Percentiles rank a stretch among this genome's conserved stretches.
Evolutionary conservation across 2,113 vertebrate species (phyloP).

Genomic region (Microtus pennsylvanicus): DNA sequence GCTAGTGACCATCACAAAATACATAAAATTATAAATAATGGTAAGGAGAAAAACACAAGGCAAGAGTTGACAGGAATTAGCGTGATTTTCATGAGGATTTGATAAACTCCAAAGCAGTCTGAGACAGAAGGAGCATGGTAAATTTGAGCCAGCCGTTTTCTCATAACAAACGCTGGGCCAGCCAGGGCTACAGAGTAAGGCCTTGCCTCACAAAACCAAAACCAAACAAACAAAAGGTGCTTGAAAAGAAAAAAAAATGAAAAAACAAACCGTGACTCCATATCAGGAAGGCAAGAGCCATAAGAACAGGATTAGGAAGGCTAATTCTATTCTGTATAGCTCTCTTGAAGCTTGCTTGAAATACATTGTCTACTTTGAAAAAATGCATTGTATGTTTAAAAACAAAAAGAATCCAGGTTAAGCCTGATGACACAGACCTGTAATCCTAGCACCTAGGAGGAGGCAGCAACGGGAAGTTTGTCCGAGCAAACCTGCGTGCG

Average conservation of each 20-base stretch:
- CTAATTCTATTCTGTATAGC: not conserved
- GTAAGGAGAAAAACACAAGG: slow-evolving; percentile 8
- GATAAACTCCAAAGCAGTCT: not conserved
- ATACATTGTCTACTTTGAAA: slow-evolving; percentile 21
- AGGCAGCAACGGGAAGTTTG: not conserved
- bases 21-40: not conserved
- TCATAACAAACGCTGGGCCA: not conserved
- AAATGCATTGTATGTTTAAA: slow-evolving; percentile 34
- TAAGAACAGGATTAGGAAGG: slow-evolving; percentile 21
- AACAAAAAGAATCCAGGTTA: not conserved
- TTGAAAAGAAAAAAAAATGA: not conserved
- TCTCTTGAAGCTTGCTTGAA: slow-evolving; percentile 36
- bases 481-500: not conserved
- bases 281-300: not conserved
- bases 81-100: not conserved
- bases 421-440: not conserved
- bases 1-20: not conserved
- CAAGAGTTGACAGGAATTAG: slow-evolving; percentile 46
- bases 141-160: not conserved
- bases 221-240: not conserved
- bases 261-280: not conserved
- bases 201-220: not conserved
- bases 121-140: not conserved
- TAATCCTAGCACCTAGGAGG: not conserved
- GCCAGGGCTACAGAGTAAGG: not conserved